Evolutionary conservation across 2,888 invertebrate genomes (phyloP), one percentile per base, ranked within the genome.

Genomic region (Erebia palarica): DNA sequence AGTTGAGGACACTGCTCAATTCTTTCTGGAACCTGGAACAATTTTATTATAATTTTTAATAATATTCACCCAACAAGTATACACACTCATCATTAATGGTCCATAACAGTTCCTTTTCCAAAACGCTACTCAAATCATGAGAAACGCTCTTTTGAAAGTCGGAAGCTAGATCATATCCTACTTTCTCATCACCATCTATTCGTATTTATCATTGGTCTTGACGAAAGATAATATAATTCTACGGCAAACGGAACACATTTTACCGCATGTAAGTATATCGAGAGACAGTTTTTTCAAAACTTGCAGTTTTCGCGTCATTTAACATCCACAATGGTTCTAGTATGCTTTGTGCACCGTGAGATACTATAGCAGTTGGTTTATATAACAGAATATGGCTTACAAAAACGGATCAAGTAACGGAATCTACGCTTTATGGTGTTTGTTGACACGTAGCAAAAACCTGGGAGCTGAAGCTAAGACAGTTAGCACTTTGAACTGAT

Each of bases 11-110:
- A 78, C 65, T 75, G 84, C 84, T 90, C 89, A 87, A 85, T 87
- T 83, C 80, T 89, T 85, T 87, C 88, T 85, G 85, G 86, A 86
- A 83, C 86, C 92, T 92, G 88, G 53, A 90, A 80, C 84, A 86
- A 59, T 21, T 55, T 53, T 11, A 18, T 18, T 55, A 2, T 4
- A 3, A 10, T 8, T 10, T 55, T 55, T 55, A 18, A 55, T 53
- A 58, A 59, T 14, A 27, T 59, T 27, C 36, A 36, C 4, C 14
- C 8, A n/a, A 8, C 1, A 42, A 9, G n/a, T 60, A 36, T 7
- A 2, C 58, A 27, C 36, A 58, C n/a, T 8, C 42, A 18, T 63
- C 11, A 47, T 21, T 61, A 18, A 49, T 63, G 16, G 16, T 18
- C 42, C 53, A 36, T 51, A 18, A 42, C 2, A 9, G 16, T 55